Evolutionary conservation across 2,113 vertebrate genomes (phyloP), one percentile per base, ranked within the genome.

Genomic region (Marcusenius ussheri): DNA sequence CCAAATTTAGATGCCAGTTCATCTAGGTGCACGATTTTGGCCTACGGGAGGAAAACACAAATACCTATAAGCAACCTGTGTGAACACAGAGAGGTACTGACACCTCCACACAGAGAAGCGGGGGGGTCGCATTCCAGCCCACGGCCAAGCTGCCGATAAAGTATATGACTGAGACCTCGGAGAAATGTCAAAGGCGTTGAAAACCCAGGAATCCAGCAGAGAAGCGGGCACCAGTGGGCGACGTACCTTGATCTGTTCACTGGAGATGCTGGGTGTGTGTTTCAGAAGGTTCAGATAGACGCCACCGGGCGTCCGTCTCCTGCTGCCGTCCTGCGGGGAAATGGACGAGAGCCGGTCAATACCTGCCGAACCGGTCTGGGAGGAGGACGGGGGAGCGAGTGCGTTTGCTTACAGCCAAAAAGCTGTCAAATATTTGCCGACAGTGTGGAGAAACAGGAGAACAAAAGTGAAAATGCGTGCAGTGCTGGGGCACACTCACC

Each of bases 221-320:
- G 45, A 3, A 10, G 46, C 58, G 11, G 17, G 13, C 10, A 0
- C n/a, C 24, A 49, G 11, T 6, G 0, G 13, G 9, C 5, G 1
- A 15, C 92, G 93, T 96, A 98, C 97, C 97, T 97, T 97, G 87
- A 98, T 93, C 92, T 99, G 97, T 0, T 96, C 93, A 87, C 96
- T 96, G 74, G 95, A 97, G 94, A 99, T 94, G 91, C 97, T 97
- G 1, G 97, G 97, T 1, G 97, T 98, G 92, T 97, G 98, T 94
- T 99, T 99, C 92, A 99, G 93, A 42, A 99, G 94, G 92, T 99
- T 97, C 91, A 99, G 95, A 92, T 98, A 99, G 74, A 99, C 98
- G 0, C 98, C 98, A 0, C 98, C 98, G 0, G 98, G 98, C 3
- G 98, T 99, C 91, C 98, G 97, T 89, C 98, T 96, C 92, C 98